Evolutionary conservation across 2,797 vertebrate species (phyloP).

Genomic region (Diplodus sargus): DNA sequence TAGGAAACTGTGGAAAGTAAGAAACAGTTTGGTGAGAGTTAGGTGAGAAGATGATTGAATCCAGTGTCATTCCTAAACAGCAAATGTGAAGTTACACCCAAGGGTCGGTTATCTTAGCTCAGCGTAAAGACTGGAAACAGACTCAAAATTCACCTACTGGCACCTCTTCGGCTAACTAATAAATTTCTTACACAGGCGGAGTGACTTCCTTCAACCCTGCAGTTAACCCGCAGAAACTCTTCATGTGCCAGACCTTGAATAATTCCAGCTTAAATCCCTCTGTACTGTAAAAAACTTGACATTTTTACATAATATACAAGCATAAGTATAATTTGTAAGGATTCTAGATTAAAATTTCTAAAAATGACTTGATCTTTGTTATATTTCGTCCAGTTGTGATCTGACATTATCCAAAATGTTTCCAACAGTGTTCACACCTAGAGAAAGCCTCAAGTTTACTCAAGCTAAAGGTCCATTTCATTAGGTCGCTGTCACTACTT

Average conservation of each 20-base stretch:
- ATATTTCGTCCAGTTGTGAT: too few species aligned
- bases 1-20: too few species aligned
- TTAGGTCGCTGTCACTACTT: too few species aligned
- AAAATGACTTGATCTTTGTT: too few species aligned
- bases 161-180: background rate
- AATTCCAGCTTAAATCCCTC: background rate
- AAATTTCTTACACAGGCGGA: background rate
- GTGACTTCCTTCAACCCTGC: background rate
- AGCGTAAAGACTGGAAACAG: background rate
- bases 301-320: constrained; percentile 10
- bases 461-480: too few species aligned
- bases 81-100: background rate
- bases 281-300: too few species aligned
- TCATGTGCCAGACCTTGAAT: background rate
- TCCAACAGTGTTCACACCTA: too few species aligned
- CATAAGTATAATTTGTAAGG: too few species aligned
- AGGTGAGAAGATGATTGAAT: background rate
- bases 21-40: too few species aligned
- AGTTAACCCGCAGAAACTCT: constrained; percentile 1
- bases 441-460: too few species aligned
- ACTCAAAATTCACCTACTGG: background rate
- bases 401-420: too few species aligned
- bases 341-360: too few species aligned
- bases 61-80: background rate
- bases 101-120: background rate